Evolutionary conservation across 2,888 invertebrate genomes (phyloP), one percentile per base, ranked within the genome.

Genomic region (Parnassius mnemosyne): DNA sequence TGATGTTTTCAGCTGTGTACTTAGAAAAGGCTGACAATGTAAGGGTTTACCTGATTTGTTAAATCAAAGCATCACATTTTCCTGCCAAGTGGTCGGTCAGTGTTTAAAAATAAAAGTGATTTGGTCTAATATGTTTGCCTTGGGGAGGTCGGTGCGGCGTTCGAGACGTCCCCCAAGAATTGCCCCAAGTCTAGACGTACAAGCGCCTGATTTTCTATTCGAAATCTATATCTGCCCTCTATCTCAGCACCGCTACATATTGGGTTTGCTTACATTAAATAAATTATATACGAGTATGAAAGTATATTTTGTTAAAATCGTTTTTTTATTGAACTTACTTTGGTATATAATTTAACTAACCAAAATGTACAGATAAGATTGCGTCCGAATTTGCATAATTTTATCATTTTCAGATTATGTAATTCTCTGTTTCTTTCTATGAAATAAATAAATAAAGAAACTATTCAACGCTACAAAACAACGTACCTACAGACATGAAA

Each of bases 121-220:
- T 68, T 69, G 66, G 76, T 76, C 79, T 80, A 83, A 85, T 81
- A 82, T 80, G 81, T 83, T 79, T 81, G 78, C 81, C 75, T 75
- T 65, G 58, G 75, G 72, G 80, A 74, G 72, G 73, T 71, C 43
- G 53, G 69, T 75, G 78, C 71, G 73, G 61, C 59, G 69, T 74
- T 68, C 70, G 72, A 70, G 68, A 67, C 66, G 74, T 78, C 82
- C 77, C 80, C 49, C 41, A 67, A 75, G 83, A 74, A 73, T 78
- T 72, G 67, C 67, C 66, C 67, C 57, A 68, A 74, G 82, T 83
- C 84, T 84, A 84, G 84, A 84, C 83, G 69, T 68, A 67, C 62
- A 73, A 34, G 67, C 63, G 75, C 77, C 75, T 77, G 76, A 78
- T 77, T 76, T 78, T 78, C 73, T 72, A 71, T 71, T 72, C 64